Evolutionary conservation across 2,888 invertebrate species (phyloP), one percentile per base, ranked within the genome.

Genomic region (Mythimna ferrago): DNA sequence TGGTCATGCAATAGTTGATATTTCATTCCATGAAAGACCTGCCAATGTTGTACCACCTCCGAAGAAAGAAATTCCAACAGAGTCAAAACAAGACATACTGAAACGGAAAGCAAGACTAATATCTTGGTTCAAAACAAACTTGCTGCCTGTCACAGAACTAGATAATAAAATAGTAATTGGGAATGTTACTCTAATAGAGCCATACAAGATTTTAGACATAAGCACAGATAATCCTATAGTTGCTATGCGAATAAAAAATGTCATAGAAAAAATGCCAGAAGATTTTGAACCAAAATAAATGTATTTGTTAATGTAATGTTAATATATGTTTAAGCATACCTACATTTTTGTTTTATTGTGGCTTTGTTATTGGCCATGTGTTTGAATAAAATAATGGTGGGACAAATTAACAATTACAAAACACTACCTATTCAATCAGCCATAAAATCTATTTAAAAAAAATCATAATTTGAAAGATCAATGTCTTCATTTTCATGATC

Each of bases 191-290:
- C 79, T 96, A 72, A 77, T 96, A 62, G 92, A 93, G 41, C 95
- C 96, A 2, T 96, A 95, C 61, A 88, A 79, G 76, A 81, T 86
- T 35, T 84, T 80, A 58, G 92, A 94, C 86, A 91, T 96, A 75
- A 94, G 93, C 87, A 92, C 95, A 21, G 92, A 93, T 26, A 96
- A 93, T 82, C 90, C 94, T 56, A 90, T 94, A 54, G 90, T 95
- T 38, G 92, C 92, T 19, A 86, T 91, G 80, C 94, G 93, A 86
- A 90, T 95, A 68, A 92, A 85, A 77, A 93, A 91, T 85, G 82
- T 95, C 3, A 90, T 96, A 66, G 90, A 91, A 61, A 90, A 83
- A 78, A 94, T 95, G 93, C 95, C 95, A 54, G 78, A 82, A n/a
- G 87, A 92, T 81, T 92, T 89, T 76, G 72, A 72, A 79, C 56